Base-by-base conservation (phyloP, 1,140 invertebrate species). In the Bombus soroeensis region DNA sequence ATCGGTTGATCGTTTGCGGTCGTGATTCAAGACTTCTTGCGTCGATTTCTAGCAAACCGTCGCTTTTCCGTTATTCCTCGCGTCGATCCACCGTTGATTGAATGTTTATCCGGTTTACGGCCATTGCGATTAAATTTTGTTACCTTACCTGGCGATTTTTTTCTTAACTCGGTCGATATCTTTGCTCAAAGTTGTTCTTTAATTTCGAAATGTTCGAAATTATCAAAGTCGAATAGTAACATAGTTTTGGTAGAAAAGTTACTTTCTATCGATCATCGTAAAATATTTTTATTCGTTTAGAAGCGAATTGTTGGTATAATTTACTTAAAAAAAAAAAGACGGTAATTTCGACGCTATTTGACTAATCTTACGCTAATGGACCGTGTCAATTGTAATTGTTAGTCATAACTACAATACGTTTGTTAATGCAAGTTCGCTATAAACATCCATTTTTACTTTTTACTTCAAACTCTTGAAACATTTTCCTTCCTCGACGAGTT, bases 1-100 rank as follows among this genome's bases (percentile, higher is more conserved):
- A 71, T 86, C 53, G 85, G 57, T 22, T 71, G 37, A 73, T 77
- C 81, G 81, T 84, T 83, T 72, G 74, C 85, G 57, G 39, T 53
- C 64, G 15, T 57, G 79, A 85, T 85, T 70, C 78, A 75, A 59
- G 59, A 15, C 28, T 85, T 57, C 34, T 75, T 68, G 79, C 43
- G 18, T 5, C 13, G n/a, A 68, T 80, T 53, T 62, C 41, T n/a
- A 25, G 43, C 25, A n/a, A 85, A 85, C 59, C 72, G 34, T 75
- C 34, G 84, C 57, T 75, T 75, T 82, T 74, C 79, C 84, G 15
- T 34, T 84, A 34, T 41, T 59, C n/a, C 3, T 37, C n/a, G 43
- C 32, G n/a, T 53, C 43, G 41, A 59, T 57, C 1, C 32, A 1
- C 3, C 15, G 9, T 34, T 64, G 68, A 85, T 85, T 85, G 41